Base-by-base conservation (phyloP, 2,797 vertebrate genomes). In the Chelon auratus region DNA sequence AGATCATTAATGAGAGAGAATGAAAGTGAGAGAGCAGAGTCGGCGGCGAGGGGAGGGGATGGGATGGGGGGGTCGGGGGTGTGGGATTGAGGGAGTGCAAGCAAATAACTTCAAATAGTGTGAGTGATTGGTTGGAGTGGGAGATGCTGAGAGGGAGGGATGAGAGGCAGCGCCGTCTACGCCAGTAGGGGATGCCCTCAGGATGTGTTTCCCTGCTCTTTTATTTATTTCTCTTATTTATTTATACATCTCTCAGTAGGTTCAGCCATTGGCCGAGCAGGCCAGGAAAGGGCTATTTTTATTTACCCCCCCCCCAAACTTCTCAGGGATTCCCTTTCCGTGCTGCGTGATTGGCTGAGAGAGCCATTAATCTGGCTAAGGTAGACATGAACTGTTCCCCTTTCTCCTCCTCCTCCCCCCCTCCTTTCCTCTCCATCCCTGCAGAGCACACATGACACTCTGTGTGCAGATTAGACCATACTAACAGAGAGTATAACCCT, bases 191-290 rank as follows among this genome's bases (percentile, higher is more conserved):
- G 88, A 91, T 92, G 87, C 92, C 91, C 91, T 91, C 83, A 89
- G 91, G 91, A 92, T 89, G 90, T 87, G 87, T 89, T 91, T 90
- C 87, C 89, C 90, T 91, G 68, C 81, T 89, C 79, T 89, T 92
- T 93, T 91, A 88, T 92, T 92, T 92, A 90, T 92, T 88, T 91
- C 80, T 90, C 82, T 90, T 86, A 81, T 92, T 91, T 92, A 86
- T 93, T 92, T 89, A 90, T 91, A 83, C 83, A 76, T 83, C 68
- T 91, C 85, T 89, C 68, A 33, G 68, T 26, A 72, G 85, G 81
- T 77, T 75, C 72, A 81, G 82, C 76, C 81, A 85, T 84, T 89
- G 87, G 90, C 83, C 72, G 42, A 86, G 72, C 69, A 55, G 75
- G 74, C 80, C 83, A 57, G 80, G 51, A 81, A 42, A 10, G 68